Evolutionary conservation across 1,140 invertebrate genomes (phyloP), one percentile per base, ranked within the genome.

Genomic region (Sycophila sp.): DNA sequence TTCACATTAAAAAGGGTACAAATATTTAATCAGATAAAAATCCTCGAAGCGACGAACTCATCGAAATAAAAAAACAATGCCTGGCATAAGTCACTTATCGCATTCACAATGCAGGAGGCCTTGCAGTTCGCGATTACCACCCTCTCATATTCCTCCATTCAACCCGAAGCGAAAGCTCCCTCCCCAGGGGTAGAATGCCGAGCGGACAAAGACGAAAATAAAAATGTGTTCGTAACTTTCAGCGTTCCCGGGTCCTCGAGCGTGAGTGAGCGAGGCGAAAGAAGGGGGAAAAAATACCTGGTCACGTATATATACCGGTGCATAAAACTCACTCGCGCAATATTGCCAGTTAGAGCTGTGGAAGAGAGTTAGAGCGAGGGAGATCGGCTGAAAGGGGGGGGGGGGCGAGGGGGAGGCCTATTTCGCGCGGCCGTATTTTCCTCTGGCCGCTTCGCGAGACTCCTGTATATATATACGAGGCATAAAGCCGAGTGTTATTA

Each of bases 81-180:
- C n/a, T 26, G 3, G 15, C 11, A n/a, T 42, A 28, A 59, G 36
- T 59, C 42, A 59, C 56, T 42, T 59, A 59, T 59, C 56, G 56
- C 40, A 42, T 59, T 42, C 36, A 38, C 22, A 28, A n/a, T n/a
- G n/a, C n/a, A n/a, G n/a, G n/a, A n/a, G n/a, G n/a, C n/a, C n/a
- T n/a, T n/a, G n/a, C n/a, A n/a, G n/a, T n/a, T n/a, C n/a, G n/a
- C n/a, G n/a, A n/a, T n/a, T n/a, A n/a, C n/a, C n/a, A n/a, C n/a
- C n/a, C n/a, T n/a, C n/a, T n/a, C n/a, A n/a, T n/a, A n/a, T n/a
- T n/a, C n/a, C n/a, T n/a, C n/a, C n/a, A n/a, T n/a, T n/a, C n/a
- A n/a, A n/a, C n/a, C n/a, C n/a, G n/a, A n/a, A n/a, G n/a, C n/a
- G n/a, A n/a, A n/a, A n/a, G n/a, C n/a, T 28, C 17, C 36, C 19